Evolutionary conservation across 2,888 invertebrate species (phyloP).

Genomic region (Pelosia muscerda): DNA sequence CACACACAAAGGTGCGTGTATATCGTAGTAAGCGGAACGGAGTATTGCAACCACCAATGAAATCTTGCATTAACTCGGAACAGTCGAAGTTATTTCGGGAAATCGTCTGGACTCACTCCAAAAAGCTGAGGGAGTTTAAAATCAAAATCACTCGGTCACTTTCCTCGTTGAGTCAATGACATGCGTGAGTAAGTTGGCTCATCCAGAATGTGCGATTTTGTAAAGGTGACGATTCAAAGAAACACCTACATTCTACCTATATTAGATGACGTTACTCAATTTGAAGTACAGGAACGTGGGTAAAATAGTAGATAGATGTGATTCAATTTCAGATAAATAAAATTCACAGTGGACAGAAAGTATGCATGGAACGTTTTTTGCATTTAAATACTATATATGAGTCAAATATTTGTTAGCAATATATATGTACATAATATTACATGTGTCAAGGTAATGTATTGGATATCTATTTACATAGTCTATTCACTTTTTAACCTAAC

Average conservation of each 20-base stretch:
- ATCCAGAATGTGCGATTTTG: constrained; percentile 45
- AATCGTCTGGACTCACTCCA: constrained; percentile 83
- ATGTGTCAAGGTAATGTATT: constrained; percentile 20
- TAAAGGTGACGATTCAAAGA: constrained; percentile 59
- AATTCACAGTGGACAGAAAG: constrained; percentile 42
- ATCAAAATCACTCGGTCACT: constrained; percentile 80
- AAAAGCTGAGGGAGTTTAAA: constrained; percentile 66
- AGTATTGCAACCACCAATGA: constrained; percentile 69
- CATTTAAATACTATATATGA: constrained; percentile 43
- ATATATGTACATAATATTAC: constrained; percentile 14
- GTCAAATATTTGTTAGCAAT: constrained; percentile 38
- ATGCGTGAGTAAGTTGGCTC: constrained; percentile 60
- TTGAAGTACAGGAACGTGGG: constrained; percentile 46
- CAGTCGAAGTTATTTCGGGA: constrained; percentile 80
- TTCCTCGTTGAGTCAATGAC: constrained; percentile 83
- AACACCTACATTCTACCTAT: constrained; percentile 57
- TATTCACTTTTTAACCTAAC: constrained; percentile 6
- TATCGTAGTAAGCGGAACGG: constrained; percentile 60
- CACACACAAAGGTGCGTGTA: constrained; percentile 39
- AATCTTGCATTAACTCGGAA: constrained; percentile 74
- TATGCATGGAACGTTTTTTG: constrained; percentile 41
- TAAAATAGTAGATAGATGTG: constrained; percentile 46
- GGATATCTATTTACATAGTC: constrained; percentile 8
- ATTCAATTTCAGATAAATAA: constrained; percentile 51
- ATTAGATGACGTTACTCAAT: constrained; percentile 42